Conservation (phyloP, 2,888 invertebrate genomes). For the Drosophila demipolita region DNA sequence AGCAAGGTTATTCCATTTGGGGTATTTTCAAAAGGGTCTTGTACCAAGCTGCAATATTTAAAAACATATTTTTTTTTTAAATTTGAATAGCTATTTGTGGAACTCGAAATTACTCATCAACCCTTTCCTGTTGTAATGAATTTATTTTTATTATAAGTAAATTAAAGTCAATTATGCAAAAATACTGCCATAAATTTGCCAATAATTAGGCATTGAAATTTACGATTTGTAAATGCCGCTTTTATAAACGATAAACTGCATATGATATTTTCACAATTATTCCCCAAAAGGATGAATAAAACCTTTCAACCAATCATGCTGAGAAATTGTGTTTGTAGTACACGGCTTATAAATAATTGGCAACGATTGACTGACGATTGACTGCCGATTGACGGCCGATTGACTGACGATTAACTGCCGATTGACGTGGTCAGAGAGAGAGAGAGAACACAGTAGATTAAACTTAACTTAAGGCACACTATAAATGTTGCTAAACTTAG, state of each 20-base stretch:
- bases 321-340: neutral
- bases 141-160: neutral
- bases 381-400: conserved; percentile 19
- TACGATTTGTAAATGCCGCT: conserved; percentile 1
- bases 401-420: conserved; percentile 9
- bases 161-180: neutral
- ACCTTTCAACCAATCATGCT: conserved; percentile 5
- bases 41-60: no score
- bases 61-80: neutral
- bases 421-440: no score
- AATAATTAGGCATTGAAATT: conserved; percentile 9
- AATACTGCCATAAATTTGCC: neutral
- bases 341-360: conserved; percentile 19
- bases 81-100: neutral
- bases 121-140: neutral
- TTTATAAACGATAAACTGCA: conserved; percentile 5
- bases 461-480: neutral
- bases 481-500: neutral
- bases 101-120: neutral
- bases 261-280: conserved; percentile 7
- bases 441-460: neutral
- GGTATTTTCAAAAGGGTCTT: neutral
- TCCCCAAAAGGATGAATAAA: conserved; percentile 16
- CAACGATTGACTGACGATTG: conserved; percentile 19
- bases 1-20: neutral